Evolutionary conservation across 2,113 vertebrate species (phyloP).

Genomic region (Melospiza melodia): DNA sequence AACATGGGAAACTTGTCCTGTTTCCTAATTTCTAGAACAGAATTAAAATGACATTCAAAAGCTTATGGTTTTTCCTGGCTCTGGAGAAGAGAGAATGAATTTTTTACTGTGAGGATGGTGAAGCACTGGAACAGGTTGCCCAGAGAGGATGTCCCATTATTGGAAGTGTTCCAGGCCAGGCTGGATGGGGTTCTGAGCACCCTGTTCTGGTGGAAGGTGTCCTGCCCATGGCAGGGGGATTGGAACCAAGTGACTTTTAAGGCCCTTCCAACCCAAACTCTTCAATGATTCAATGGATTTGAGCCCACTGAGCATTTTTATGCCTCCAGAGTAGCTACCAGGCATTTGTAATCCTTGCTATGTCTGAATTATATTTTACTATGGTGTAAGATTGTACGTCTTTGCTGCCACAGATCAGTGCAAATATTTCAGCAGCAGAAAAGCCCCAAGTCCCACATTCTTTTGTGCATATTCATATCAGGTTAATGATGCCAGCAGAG

Average conservation of each 20-base stretch:
- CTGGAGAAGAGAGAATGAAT: background rate
- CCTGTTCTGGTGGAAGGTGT: background rate
- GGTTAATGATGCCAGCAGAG: background rate
- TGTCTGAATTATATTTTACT: background rate
- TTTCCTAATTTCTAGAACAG: background rate
- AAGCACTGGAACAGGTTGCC: background rate
- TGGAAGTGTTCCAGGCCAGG: background rate
- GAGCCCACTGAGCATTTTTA: background rate
- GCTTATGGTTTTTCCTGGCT: background rate
- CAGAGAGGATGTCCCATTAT: background rate
- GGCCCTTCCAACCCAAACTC: background rate
- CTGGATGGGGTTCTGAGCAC: background rate
- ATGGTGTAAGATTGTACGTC: background rate
- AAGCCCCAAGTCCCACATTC: fast-evolving
- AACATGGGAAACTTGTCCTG: background rate
- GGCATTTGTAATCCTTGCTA: background rate
- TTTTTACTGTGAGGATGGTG: background rate
- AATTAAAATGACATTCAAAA: background rate
- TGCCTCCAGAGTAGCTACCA: background rate
- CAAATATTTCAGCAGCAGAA: background rate
- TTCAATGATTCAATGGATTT: background rate
- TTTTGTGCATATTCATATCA: background rate
- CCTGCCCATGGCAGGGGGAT: background rate
- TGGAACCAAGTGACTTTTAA: background rate
- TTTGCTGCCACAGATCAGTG: background rate